Conservation (phyloP, 2,113 vertebrate genomes). For the Actenoides lindsayi region DNA sequence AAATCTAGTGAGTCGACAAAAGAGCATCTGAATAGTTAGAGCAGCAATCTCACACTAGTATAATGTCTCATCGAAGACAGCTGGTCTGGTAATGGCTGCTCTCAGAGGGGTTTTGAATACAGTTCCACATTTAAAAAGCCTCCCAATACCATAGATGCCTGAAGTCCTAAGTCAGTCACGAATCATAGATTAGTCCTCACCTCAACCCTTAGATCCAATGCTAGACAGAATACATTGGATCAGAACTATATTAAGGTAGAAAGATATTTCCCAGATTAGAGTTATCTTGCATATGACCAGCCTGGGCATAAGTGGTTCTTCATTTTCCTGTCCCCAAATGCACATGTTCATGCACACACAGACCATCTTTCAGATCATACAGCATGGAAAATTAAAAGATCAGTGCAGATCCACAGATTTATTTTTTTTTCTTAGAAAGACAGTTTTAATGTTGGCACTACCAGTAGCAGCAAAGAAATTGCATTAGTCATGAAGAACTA, state of each 20-base stretch:
- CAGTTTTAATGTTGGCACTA: neutral
- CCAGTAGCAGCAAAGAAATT: neutral
- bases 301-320: neutral
- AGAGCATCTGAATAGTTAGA: neutral
- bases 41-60: neutral
- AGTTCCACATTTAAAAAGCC: neutral
- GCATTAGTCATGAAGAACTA: neutral
- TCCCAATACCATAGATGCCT: neutral
- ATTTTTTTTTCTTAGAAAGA: neutral
- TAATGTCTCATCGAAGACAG: neutral
- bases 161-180: neutral
- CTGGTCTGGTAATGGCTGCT: neutral
- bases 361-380: neutral
- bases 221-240: neutral
- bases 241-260: neutral
- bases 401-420: neutral
- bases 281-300: neutral
- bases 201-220: neutral
- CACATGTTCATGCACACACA: neutral
- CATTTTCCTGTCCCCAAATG: neutral
- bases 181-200: neutral
- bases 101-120: neutral
- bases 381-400: neutral
- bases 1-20: neutral
- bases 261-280: neutral